phyloP scores from a whole-genome alignment of 1,140 invertebrate species.

The Venturia canescens region DNA sequence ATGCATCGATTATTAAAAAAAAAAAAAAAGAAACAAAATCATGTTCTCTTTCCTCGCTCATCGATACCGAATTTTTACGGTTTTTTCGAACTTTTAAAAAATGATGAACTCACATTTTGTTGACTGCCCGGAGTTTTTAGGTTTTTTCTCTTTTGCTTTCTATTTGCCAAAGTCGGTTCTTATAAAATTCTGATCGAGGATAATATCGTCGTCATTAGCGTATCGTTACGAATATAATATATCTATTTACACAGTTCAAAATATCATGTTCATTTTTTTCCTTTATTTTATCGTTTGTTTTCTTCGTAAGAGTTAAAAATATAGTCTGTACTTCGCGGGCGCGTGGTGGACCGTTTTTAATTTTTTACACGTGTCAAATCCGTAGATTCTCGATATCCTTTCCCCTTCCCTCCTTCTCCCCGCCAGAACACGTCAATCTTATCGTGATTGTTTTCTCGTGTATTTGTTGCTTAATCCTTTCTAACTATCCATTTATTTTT shows the following conservation, averaged over 20 bases:
- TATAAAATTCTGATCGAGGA: constrained; percentile 54
- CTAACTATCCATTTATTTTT: constrained; percentile 35
- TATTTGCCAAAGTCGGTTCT: constrained; percentile 32
- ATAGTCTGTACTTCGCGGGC: constrained; percentile 76
- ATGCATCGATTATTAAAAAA: constrained; percentile 21
- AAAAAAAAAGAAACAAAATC: too few species aligned
- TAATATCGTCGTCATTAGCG: constrained; percentile 52
- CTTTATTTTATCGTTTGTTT: constrained; percentile 36
- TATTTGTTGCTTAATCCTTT: constrained; percentile 31
- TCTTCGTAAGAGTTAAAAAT: constrained; percentile 74
- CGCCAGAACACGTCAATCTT: too few species aligned
- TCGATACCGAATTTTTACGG: neutral
- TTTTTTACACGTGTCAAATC: constrained; percentile 63
- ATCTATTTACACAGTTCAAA: constrained; percentile 55
- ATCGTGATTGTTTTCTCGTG: constrained; percentile 53
- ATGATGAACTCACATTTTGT: constrained; percentile 26
- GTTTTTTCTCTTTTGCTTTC: constrained; percentile 18
- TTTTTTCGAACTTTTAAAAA: constrained; percentile 16
- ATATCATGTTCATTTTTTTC: constrained; percentile 38
- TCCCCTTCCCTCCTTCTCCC: constrained; percentile 31
- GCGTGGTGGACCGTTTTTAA: constrained; percentile 66
- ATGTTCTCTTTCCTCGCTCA: neutral
- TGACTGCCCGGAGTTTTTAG: constrained; percentile 21
- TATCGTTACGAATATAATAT: constrained; percentile 53
- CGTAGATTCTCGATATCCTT: constrained; percentile 54